Evolutionary conservation across 2,797 vertebrate genomes (phyloP), one percentile per base, ranked within the genome.

Genomic region (Knipowitschia caucasica): DNA sequence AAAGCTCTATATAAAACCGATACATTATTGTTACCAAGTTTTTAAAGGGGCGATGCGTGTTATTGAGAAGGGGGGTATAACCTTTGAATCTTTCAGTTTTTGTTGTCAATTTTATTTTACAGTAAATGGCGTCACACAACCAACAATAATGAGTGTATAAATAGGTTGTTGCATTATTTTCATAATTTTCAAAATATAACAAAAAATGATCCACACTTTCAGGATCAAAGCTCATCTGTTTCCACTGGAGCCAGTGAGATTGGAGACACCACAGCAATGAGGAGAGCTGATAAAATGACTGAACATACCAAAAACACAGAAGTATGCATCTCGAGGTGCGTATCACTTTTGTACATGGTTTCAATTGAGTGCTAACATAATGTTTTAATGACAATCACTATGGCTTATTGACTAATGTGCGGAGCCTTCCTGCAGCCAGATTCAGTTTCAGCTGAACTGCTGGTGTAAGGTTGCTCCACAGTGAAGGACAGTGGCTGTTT

Each of bases 161-260:
- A n/a, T n/a, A n/a, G n/a, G n/a, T n/a, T n/a, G n/a, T n/a, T n/a
- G n/a, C n/a, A n/a, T n/a, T n/a, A n/a, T n/a, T n/a, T n/a, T n/a
- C n/a, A n/a, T n/a, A n/a, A n/a, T n/a, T n/a, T n/a, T n/a, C n/a
- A n/a, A n/a, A n/a, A n/a, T n/a, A n/a, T n/a, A n/a, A n/a, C n/a
- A n/a, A n/a, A n/a, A 59, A 68, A 31, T 36, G 20, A 30, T 69
- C 77, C 53, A 86, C 64, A 55, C 68, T 89, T 84, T 68, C 85
- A 91, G 88, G 75, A 58, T 20, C 30, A 47, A 35, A 30, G 53
- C 60, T 52, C 67, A 56, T 38, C 39, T 50, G 62, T 78, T 64
- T 77, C 69, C 44, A 54, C 49, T 12, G 31, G 23, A 10, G 57
- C 36, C 33, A 58, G 34, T 67, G 34, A 71, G 27, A 52, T 18